Evolutionary conservation across 35 echinoderm and acorn worm genomes (phyloP), one percentile per base, ranked within the genome.

Genomic region (Ophiothrix spiculata): DNA sequence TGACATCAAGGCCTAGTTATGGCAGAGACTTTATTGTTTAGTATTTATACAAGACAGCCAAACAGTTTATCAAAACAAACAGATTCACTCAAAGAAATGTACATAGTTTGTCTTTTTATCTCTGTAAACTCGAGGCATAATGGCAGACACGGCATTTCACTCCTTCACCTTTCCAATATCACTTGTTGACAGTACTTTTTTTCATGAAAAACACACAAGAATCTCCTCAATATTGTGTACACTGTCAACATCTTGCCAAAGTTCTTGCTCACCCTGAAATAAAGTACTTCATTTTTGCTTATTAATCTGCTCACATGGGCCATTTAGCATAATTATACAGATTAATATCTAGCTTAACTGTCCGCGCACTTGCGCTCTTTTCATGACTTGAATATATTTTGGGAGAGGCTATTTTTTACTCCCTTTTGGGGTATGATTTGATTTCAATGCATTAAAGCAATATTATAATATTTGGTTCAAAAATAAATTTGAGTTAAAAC

Each of bases 51-150:
- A n/a, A n/a, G n/a, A 25, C 60, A 69, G 16, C 23, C 4, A 28
- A 15, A 28, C 25, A 69, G 29, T 15, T 69, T 69, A n/a, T 15
- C 60, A 69, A 69, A 69, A 69, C 60, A 69, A 69, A 28, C 60
- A 4, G 8, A 28, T 69, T 15, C 10, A 4, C 42, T 6, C 16
- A 15, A 15, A n/a, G 23, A 28, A 69, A 69, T 69, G 60, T 69
- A 69, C 60, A 69, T 69, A 69, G 17, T 69, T 69, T 69, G 60
- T 69, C 60, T 69, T 69, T 54, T 69, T 69, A 69, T 69, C 17
- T 69, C 60, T 4, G n/a, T 28, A 69, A 69, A 25, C 60, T 69
- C 29, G 16, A 69, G 60, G 60, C 60, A 69, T 69, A 69, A 69
- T 69, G 60, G 60, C 60, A 25, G 60, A 69, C 25, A 28, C 16